Conservation (phyloP, 2,797 vertebrate species). For the Thunnus albacares region DNA sequence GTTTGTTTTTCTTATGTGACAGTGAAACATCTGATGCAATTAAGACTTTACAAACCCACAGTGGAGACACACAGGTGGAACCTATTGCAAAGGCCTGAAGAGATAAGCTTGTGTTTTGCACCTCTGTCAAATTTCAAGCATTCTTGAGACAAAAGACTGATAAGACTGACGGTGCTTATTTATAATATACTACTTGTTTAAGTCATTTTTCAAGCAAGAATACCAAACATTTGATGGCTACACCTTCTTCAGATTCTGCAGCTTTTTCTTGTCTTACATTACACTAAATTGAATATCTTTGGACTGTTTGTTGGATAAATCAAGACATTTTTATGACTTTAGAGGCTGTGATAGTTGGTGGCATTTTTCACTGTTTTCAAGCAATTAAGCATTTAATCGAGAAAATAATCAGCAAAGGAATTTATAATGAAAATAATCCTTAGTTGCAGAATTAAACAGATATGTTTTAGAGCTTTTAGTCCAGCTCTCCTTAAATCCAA, state of each 20-base stretch:
- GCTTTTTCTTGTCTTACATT: too few species aligned
- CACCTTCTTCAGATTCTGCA: neutral
- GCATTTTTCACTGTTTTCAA: too few species aligned
- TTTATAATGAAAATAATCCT: neutral
- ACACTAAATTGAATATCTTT: neutral
- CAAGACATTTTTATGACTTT: too few species aligned
- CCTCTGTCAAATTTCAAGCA: neutral
- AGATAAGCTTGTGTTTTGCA: neutral
- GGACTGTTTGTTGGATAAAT: too few species aligned
- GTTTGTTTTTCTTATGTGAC: neutral
- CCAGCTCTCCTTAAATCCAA: neutral
- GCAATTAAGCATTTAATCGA: too few species aligned
- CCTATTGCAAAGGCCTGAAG: neutral
- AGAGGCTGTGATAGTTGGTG: neutral
- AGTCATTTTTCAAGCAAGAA: too few species aligned
- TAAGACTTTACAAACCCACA: neutral
- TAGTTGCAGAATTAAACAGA: neutral
- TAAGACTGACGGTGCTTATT: neutral
- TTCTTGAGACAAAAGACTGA: constrained; percentile 1
- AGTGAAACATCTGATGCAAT: constrained; percentile 13
- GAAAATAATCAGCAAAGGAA: too few species aligned
- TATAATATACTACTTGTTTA: too few species aligned
- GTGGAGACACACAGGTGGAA: neutral
- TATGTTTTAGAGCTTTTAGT: neutral
- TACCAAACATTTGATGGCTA: too few species aligned